Conservation (phyloP, 2,113 vertebrate genomes). For the Columba janthina region DNA sequence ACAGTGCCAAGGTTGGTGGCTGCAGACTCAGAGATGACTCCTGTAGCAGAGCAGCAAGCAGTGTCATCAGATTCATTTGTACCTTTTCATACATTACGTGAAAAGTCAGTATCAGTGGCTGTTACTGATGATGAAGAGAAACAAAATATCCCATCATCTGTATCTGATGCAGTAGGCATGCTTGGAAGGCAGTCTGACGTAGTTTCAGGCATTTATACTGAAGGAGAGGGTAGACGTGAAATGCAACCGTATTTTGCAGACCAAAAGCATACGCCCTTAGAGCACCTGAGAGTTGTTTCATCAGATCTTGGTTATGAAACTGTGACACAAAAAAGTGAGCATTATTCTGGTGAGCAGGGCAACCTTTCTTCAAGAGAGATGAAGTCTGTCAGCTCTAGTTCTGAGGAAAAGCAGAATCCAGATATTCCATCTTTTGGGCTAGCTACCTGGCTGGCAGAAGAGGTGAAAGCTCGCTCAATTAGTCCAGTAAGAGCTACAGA, state of each 20-base stretch:
- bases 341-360: neutral
- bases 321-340: neutral
- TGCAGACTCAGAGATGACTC: neutral
- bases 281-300: neutral
- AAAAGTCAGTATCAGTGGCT: neutral
- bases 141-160: constrained; percentile 7
- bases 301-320: neutral
- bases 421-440: neutral
- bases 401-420: constrained; percentile 19
- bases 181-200: neutral
- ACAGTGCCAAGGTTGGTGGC: neutral
- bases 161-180: neutral
- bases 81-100: neutral
- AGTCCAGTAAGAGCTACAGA: neutral
- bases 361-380: neutral
- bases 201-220: neutral
- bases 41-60: neutral
- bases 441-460: constrained; percentile 26
- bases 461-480: neutral
- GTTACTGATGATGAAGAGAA: constrained; percentile 27
- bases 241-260: neutral
- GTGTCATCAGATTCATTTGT: neutral
- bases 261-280: neutral
- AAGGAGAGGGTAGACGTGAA: neutral
- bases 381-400: neutral